phyloP scores from a whole-genome alignment of 2,797 vertebrate genomes.

The Sarcoramphus papa region DNA sequence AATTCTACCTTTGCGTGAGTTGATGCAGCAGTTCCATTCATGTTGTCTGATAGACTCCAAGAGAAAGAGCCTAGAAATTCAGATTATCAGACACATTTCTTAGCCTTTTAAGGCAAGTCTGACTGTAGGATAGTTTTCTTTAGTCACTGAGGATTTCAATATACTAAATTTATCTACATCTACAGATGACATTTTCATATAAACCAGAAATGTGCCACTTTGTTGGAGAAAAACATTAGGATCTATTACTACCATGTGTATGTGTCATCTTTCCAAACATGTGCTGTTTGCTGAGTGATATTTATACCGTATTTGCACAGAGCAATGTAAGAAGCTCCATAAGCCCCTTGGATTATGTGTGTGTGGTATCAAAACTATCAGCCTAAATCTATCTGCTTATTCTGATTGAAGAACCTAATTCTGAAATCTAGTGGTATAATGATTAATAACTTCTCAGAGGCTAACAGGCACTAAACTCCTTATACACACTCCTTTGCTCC shows the following conservation, averaged over 20 bases:
- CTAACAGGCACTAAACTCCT: not conserved
- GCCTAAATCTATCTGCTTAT: not conserved
- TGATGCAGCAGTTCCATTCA: not conserved
- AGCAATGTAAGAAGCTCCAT: not conserved
- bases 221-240: not conserved
- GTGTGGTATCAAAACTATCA: not conserved
- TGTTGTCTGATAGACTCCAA: not conserved
- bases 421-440: not conserved
- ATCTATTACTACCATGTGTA: not conserved
- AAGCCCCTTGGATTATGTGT: not conserved
- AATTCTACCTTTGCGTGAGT: not conserved
- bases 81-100: not conserved
- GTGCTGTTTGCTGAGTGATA: not conserved
- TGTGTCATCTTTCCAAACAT: not conserved
- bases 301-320: not conserved
- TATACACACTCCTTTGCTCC: not conserved
- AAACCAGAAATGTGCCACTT: not conserved
- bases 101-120: not conserved
- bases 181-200: not conserved
- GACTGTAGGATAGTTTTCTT: not conserved
- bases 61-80: not conserved
- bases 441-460: not conserved
- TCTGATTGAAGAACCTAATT: not conserved
- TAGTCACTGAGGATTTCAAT: not conserved
- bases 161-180: not conserved